phyloP scores from a whole-genome alignment of 2,797 vertebrate species.

The Furcifer pardalis region DNA sequence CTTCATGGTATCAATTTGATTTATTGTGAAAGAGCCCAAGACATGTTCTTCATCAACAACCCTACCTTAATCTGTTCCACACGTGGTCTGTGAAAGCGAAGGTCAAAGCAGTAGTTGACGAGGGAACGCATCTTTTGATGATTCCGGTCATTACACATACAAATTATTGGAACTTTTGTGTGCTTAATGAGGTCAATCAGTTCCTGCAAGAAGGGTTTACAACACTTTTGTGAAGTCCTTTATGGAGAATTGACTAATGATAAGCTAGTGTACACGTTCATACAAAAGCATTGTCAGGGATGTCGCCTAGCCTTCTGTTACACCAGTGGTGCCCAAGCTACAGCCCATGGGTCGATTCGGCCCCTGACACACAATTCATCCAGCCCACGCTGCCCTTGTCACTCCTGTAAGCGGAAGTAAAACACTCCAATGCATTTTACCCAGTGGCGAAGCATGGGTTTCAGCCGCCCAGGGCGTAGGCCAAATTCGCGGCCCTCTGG shows the following conservation, averaged over 20 bases:
- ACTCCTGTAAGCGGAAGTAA: too few relatives aligned
- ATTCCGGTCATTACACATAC: slow-evolving; percentile 99
- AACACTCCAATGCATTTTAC: too few relatives aligned
- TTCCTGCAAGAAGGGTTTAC: slow-evolving; percentile 77
- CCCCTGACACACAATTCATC: too few relatives aligned
- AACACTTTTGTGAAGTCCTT: not conserved
- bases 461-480: too few relatives aligned
- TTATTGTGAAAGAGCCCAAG: not conserved
- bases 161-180: slow-evolving; percentile 96
- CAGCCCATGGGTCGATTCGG: too few relatives aligned
- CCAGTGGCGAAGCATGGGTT: too few relatives aligned
- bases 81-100: slow-evolving; percentile 94
- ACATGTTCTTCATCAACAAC: not conserved
- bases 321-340: too few relatives aligned
- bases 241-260: not conserved
- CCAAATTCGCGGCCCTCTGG: too few relatives aligned
- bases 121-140: slow-evolving; percentile 94
- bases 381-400: too few relatives aligned
- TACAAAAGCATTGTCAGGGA: too few relatives aligned
- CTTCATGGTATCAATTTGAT: too few relatives aligned
- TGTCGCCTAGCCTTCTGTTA: not conserved
- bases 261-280: not conserved
- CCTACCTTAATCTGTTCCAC: slow-evolving; percentile 97
- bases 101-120: slow-evolving; percentile 94
- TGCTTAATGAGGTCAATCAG: slow-evolving; percentile 90